These are phyloP conservation scores for Herminia tarsipennalis DNA, from an alignment of 2,888 invertebrate species.

Conservation along the genomic window DNA sequence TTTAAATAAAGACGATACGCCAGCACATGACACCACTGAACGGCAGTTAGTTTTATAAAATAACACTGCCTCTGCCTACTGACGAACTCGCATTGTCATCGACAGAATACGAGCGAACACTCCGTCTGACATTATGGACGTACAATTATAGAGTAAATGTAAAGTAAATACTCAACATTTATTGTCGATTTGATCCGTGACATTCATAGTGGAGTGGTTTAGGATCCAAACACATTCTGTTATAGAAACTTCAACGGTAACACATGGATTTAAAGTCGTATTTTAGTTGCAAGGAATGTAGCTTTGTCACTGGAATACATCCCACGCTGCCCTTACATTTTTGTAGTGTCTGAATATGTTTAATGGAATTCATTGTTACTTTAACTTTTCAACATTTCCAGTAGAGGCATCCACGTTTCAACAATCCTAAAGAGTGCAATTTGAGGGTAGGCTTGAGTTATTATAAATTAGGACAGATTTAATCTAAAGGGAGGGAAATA, in stretches of 20 bases:
- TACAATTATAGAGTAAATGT: slow-evolving; percentile 79
- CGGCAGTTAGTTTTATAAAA: slow-evolving; percentile 51
- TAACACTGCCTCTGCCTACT: slow-evolving; percentile 66
- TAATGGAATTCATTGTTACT: slow-evolving; percentile 30
- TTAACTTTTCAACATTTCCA: too few species aligned
- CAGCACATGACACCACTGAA: slow-evolving; percentile 29
- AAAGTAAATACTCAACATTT: slow-evolving; percentile 80
- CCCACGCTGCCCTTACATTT: slow-evolving; percentile 64
- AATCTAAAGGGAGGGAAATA: too few species aligned
- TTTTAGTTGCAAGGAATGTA: slow-evolving; percentile 41
- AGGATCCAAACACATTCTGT: slow-evolving; percentile 14
- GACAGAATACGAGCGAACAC: slow-evolving; percentile 66
- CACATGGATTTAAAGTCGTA: slow-evolving; percentile 19
- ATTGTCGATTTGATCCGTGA: slow-evolving; percentile 78
- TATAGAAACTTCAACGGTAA: slow-evolving; percentile 25
- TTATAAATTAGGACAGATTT: too few species aligned
- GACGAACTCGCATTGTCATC: slow-evolving; percentile 72
- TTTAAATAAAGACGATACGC: slow-evolving; percentile 13
- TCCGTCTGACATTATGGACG: slow-evolving; percentile 59
- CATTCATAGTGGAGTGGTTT: slow-evolving; percentile 61
- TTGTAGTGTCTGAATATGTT: slow-evolving; percentile 59
- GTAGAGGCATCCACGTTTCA: too few species aligned
- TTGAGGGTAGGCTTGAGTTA: too few species aligned
- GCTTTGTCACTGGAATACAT: slow-evolving; percentile 61
- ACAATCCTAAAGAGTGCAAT: too few species aligned